Evolutionary conservation across 2,113 vertebrate species (phyloP).

Genomic region (Leucopsar rothschildi): DNA sequence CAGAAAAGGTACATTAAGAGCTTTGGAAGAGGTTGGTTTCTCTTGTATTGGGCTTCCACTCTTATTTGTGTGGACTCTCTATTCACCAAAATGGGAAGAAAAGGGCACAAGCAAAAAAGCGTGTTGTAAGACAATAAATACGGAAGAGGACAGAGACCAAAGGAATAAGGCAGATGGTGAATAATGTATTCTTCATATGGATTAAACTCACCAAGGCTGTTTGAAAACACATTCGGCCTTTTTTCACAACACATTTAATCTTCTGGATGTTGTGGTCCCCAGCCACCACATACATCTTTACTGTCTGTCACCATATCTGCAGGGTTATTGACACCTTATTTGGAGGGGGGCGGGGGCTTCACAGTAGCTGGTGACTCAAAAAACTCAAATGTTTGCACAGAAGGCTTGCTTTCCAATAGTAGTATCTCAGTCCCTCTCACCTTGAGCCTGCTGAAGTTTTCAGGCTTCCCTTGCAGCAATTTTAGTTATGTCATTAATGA

Average conservation of each 20-base stretch:
- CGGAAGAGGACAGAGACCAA: neutral
- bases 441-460: neutral
- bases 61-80: neutral
- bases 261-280: neutral
- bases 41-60: neutral
- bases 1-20: neutral
- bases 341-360: neutral
- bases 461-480: neutral
- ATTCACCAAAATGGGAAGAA: neutral
- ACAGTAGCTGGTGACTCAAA: neutral
- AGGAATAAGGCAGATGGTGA: neutral
- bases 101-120: neutral
- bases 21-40: neutral
- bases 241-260: neutral
- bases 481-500: neutral
- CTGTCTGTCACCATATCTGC: accelerated
- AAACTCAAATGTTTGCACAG: neutral
- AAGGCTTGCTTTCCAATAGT: neutral
- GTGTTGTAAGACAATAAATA: neutral
- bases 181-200: neutral
- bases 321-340: neutral
- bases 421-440: neutral
- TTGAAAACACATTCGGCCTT: neutral
- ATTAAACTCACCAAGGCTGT: neutral
- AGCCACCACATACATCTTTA: neutral